These are phyloP conservation scores for Shinisaurus crocodilurus DNA, from an alignment of 2,113 vertebrate genomes.

Conservation along the genomic window DNA sequence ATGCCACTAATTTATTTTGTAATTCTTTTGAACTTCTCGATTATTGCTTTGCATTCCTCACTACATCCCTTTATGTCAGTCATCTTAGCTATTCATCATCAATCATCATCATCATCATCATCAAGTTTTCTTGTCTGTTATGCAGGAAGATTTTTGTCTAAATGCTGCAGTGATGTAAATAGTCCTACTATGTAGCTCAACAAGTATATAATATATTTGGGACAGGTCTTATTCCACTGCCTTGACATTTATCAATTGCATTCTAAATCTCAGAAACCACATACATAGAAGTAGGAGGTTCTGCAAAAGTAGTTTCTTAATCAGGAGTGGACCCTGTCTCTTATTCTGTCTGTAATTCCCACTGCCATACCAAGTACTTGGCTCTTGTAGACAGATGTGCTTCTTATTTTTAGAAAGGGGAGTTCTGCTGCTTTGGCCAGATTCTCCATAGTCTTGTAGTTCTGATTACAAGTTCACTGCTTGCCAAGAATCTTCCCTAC, in stretches of 20 bases:
- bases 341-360: background rate
- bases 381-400: background rate
- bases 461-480: conserved; percentile 14
- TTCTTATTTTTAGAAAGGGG: conserved; percentile 32
- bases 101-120: background rate
- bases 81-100: background rate
- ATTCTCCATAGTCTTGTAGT: background rate
- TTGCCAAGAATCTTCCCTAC: conserved; percentile 15
- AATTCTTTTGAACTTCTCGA: background rate
- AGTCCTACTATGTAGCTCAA: background rate
- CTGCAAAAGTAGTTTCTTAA: background rate
- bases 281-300: background rate
- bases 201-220: background rate
- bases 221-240: background rate
- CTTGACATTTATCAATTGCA: background rate
- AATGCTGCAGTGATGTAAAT: background rate
- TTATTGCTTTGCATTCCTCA: background rate
- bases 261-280: background rate
- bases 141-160: background rate
- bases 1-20: background rate
- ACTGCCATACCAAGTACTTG: background rate
- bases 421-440: background rate
- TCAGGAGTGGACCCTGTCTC: background rate
- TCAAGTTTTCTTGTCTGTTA: background rate
- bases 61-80: background rate